Percentiles rank a stretch among this genome's conserved stretches.
Evolutionary conservation across 1,140 invertebrate species (phyloP).

Genomic region (Heliothis virescens): DNA sequence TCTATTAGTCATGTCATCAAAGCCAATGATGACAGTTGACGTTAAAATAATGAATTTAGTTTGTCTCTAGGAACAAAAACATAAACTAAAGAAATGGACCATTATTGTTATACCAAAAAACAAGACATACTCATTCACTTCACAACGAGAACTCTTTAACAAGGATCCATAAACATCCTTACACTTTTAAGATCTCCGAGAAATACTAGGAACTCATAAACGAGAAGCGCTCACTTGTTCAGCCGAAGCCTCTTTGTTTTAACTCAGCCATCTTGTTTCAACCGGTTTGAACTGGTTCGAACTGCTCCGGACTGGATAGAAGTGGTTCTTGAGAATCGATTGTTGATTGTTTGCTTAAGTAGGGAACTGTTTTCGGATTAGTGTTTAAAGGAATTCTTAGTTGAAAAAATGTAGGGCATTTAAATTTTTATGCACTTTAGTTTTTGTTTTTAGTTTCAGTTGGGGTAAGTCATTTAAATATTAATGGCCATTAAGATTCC

Average conservation of each 20-base stretch:
- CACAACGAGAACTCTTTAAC: background rate
- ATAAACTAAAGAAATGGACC: too few relatives aligned
- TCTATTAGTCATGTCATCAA: background rate
- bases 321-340: conserved; percentile 34
- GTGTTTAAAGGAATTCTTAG: background rate
- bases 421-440: background rate
- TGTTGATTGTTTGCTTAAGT: conserved; percentile 34
- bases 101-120: too few relatives aligned
- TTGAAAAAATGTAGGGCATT: background rate
- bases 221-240: conserved; percentile 24
- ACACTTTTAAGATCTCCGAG: background rate
- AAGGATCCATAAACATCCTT: background rate
- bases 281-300: conserved; percentile 32
- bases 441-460: background rate
- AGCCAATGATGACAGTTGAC: background rate
- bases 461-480: too few relatives aligned
- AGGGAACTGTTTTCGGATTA: background rate
- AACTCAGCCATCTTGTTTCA: conserved; percentile 24
- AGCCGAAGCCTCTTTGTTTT: conserved; percentile 23
- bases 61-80: too few relatives aligned
- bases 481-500: too few relatives aligned
- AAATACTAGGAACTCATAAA: conserved; percentile 21
- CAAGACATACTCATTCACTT: too few relatives aligned
- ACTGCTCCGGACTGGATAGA: conserved; percentile 29
- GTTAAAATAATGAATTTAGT: too few relatives aligned